Evolutionary conservation across 2,797 vertebrate genomes (phyloP).

Genomic region (Naso thynnoides): DNA sequence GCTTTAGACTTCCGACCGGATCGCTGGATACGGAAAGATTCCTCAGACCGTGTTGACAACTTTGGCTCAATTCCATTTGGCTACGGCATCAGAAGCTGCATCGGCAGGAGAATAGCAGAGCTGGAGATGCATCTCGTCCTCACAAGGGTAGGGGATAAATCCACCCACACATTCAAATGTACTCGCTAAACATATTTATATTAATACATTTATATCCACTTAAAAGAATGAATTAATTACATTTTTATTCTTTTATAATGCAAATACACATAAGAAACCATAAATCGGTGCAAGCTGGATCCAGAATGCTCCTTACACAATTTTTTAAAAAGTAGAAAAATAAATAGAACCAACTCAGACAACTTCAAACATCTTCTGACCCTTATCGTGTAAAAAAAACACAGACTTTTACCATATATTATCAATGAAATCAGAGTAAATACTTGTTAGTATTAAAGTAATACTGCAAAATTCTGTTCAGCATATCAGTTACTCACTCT

Average conservation of each 20-base stretch:
- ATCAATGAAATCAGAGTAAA: neutral
- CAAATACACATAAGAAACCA: neutral
- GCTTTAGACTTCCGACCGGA: conserved; percentile 87
- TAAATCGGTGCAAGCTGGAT: too few relatives aligned
- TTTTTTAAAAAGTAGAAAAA: neutral
- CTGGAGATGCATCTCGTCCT: conserved; percentile 92
- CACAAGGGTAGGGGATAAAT: conserved; percentile 84
- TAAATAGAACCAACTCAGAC: neutral
- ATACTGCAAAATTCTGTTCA: too few relatives aligned
- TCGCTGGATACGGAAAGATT: conserved; percentile 91
- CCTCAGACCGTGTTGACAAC: conserved; percentile 89
- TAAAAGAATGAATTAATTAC: neutral
- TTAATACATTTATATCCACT: neutral
- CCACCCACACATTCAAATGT: conserved; percentile 1
- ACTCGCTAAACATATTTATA: neutral
- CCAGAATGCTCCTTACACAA: too few relatives aligned
- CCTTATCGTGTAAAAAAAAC: neutral
- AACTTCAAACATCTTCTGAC: neutral
- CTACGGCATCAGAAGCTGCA: conserved; percentile 92
- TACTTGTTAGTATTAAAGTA: too few relatives aligned
- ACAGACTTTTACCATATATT: neutral
- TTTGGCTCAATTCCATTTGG: conserved; percentile 96
- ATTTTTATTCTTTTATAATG: neutral
- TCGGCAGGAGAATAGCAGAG: conserved; percentile 91
- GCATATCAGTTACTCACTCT: too few relatives aligned